Percentiles rank a stretch among this genome's conserved stretches.
phyloP scores from a whole-genome alignment of 2,888 invertebrate genomes.

The Camponotus fellah region DNA sequence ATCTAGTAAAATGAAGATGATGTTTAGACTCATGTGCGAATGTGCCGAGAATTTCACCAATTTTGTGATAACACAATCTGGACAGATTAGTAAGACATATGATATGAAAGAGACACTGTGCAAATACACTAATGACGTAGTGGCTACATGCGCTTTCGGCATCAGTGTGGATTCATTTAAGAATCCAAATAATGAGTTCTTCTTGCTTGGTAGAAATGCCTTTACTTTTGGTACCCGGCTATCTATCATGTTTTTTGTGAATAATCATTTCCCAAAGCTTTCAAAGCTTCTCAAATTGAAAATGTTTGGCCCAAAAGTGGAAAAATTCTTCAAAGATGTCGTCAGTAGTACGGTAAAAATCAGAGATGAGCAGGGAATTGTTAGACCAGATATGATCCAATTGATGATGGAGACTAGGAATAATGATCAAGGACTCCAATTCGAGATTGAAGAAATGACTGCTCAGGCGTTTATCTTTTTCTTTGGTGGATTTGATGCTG shows the following conservation, averaged over 20 bases:
- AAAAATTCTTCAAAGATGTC: slow-evolving; percentile 22
- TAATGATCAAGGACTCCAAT: slow-evolving; percentile 48
- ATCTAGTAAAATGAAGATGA: slow-evolving; percentile 87
- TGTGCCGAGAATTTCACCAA: slow-evolving; percentile 77
- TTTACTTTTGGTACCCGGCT: background rate
- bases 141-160: slow-evolving; percentile 78
- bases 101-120: slow-evolving; percentile 76
- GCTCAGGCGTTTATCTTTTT: slow-evolving; percentile 85
- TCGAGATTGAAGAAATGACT: slow-evolving; percentile 83
- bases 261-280: background rate
- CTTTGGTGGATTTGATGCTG: slow-evolving; percentile 79
- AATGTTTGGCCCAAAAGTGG: background rate
- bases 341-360: slow-evolving; percentile 64
- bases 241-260: background rate
- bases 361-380: slow-evolving; percentile 73
- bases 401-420: slow-evolving; percentile 86
- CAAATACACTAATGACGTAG: slow-evolving; percentile 74
- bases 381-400: slow-evolving; percentile 88
- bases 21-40: slow-evolving; percentile 85
- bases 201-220: background rate
- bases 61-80: slow-evolving; percentile 56
- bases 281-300: background rate
- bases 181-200: slow-evolving; percentile 73
- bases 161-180: slow-evolving; percentile 76
- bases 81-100: slow-evolving; percentile 66